These are phyloP conservation scores for Salticus scenicus DNA, from an alignment of 2,888 invertebrate species.

Conservation along the genomic window DNA sequence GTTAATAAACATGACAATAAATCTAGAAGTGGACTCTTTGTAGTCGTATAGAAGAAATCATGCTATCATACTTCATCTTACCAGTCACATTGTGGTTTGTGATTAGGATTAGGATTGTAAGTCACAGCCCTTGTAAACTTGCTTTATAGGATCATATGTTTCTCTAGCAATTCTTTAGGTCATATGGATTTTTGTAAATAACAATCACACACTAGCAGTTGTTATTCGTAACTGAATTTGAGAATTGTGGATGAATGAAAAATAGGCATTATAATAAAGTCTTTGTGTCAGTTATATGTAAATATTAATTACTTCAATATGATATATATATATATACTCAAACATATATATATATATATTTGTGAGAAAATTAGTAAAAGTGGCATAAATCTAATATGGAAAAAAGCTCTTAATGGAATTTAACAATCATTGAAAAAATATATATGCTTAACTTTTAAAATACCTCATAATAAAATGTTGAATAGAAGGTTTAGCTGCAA, in stretches of 20 bases:
- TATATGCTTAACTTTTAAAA: too few relatives aligned
- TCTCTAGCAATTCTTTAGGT: slow-evolving; percentile 29
- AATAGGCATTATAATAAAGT: slow-evolving; percentile 41
- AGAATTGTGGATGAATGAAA: slow-evolving; percentile 40
- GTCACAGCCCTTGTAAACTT: slow-evolving; percentile 19
- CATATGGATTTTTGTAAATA: slow-evolving; percentile 43
- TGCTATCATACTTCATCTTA: background rate
- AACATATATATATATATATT: too few relatives aligned
- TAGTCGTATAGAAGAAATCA: too few relatives aligned
- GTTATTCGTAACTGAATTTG: slow-evolving; percentile 30
- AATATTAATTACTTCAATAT: slow-evolving; percentile 53
- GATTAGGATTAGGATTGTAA: slow-evolving; percentile 14
- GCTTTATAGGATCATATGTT: slow-evolving; percentile 32
- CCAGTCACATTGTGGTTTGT: background rate
- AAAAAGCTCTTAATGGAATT: slow-evolving; percentile 26
- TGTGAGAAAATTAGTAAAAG: slow-evolving; percentile 56
- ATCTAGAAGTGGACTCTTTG: too few relatives aligned
- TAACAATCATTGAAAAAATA: too few relatives aligned
- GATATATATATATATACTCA: too few relatives aligned
- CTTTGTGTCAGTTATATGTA: slow-evolving; percentile 61
- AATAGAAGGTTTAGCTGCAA: too few relatives aligned
- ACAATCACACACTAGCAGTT: slow-evolving; percentile 49
- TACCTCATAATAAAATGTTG: too few relatives aligned
- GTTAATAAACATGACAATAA: too few relatives aligned
- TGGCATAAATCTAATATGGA: slow-evolving; percentile 60